Evolutionary conservation across 2,113 vertebrate species (phyloP).

Genomic region (Carettochelys insculpta): DNA sequence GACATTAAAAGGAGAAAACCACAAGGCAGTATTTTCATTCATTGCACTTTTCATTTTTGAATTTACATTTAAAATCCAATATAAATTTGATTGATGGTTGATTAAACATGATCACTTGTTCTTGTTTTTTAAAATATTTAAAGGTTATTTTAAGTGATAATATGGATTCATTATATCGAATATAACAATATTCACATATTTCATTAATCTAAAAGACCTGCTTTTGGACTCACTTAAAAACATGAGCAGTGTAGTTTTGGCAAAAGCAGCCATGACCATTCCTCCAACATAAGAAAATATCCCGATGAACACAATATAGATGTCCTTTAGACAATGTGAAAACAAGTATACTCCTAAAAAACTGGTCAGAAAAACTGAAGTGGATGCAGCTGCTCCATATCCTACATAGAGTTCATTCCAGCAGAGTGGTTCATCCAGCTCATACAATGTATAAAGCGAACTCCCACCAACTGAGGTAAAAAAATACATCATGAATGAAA

Average conservation of each 20-base stretch:
- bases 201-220: background rate
- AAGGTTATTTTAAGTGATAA: background rate
- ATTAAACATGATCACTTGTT: background rate
- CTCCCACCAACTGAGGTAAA: conserved; percentile 79
- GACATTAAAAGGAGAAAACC: background rate
- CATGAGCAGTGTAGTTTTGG: conserved; percentile 90
- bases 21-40: background rate
- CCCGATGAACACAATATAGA: conserved; percentile 84
- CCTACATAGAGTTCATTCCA: conserved; percentile 93
- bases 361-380: conserved; percentile 83
- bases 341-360: conserved; percentile 86
- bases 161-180: background rate
- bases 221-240: conserved; percentile 86
- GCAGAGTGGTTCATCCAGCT: conserved; percentile 91
- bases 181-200: background rate
- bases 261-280: conserved; percentile 82
- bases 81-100: background rate
- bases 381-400: conserved; percentile 87
- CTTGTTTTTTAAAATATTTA: background rate
- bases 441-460: conserved; percentile 85
- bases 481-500: conserved; percentile 80
- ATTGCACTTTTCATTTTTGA: background rate
- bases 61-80: background rate
- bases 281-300: conserved; percentile 84
- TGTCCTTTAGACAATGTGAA: conserved; percentile 84